Evolutionary conservation across 2,113 vertebrate species (phyloP), one percentile per base, ranked within the genome.

Genomic region (Synodontis membranacea): DNA sequence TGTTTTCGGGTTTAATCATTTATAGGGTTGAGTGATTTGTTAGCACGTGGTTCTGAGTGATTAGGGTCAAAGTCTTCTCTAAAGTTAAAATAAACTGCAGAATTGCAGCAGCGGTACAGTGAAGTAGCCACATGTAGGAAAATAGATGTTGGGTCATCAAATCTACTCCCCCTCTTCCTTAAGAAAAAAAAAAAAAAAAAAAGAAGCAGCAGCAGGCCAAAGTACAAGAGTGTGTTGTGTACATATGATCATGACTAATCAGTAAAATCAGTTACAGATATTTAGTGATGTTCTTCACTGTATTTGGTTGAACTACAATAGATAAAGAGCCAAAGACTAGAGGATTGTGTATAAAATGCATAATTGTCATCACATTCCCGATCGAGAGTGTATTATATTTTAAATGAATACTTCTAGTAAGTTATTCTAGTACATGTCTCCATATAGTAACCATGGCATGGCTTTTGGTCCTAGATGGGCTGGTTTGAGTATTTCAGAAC

Each of bases 1-100:
- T 80, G 52, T 64, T 72, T 75, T 76, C 46, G 39, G 37, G 64
- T n/a, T 72, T 86, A 76, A 88, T 82, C 34, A 85, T 72, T 86
- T 50, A 44, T 82, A 60, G 37, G 44, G 25, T 37, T 8, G 79
- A 52, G 19, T 62, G 15, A 58, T 72, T 75, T 66, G 4, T 72
- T 34, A 79, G 60, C 74, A 66, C 21, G 8, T 76, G 62, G 39
- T 44, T 84, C 39, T 39, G 44, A 48, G n/a, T 15, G 2, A 50
- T n/a, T 5, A 28, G 64, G 50, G 28, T 86, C 82, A 88, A 84
- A 78, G 84, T 86, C 60, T 28, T 12, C 25, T 78, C 46, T 68
- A 4, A 68, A 34, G 31, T 34, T 86, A 42, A 68, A 79, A 58
- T 66, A 15, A 3, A 39, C 21, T 46, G 21, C 46, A 10, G 42